These are phyloP conservation scores for Agrochola litura DNA, from an alignment of 2,888 invertebrate species.

Conservation along the genomic window DNA sequence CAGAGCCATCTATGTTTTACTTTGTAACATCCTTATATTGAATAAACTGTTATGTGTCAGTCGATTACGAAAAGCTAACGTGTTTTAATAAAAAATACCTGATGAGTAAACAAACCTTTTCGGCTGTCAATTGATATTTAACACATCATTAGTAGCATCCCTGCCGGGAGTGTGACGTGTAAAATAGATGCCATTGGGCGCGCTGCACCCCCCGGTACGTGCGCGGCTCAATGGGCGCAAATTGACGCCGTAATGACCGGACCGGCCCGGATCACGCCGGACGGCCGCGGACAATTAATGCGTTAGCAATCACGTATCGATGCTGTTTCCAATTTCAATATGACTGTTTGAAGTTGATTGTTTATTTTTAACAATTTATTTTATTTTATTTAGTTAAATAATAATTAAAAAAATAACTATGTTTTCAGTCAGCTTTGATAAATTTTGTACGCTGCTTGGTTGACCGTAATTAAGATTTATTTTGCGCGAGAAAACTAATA, in stretches of 20 bases:
- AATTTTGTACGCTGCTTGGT: too few species aligned
- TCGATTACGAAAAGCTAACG: too few species aligned
- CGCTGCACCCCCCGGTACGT: not conserved
- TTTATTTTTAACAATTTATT: not conserved
- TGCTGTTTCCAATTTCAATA: slow-evolving; percentile 20
- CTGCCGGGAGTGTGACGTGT: slow-evolving; percentile 18
- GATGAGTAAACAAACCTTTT: not conserved
- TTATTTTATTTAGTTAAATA: not conserved
- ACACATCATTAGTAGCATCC: slow-evolving; percentile 38
- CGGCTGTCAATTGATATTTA: slow-evolving; percentile 23
- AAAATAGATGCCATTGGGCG: slow-evolving; percentile 52
- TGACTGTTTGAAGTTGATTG: slow-evolving; percentile 12
- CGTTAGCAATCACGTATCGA: slow-evolving; percentile 49
- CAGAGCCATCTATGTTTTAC: too few species aligned
- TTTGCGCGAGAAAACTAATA: too few species aligned
- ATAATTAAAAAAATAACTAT: not conserved
- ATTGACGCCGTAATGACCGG: slow-evolving; percentile 64
- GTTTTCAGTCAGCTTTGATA: too few species aligned
- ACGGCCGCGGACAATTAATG: slow-evolving; percentile 36
- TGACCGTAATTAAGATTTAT: not conserved
- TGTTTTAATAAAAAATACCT: not conserved
- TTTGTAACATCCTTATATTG: too few species aligned
- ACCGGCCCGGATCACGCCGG: slow-evolving; percentile 31
- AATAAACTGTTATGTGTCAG: too few species aligned
- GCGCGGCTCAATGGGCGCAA: slow-evolving; percentile 60